Conservation (phyloP, 2,113 vertebrate species). For the Lynx canadensis region DNA sequence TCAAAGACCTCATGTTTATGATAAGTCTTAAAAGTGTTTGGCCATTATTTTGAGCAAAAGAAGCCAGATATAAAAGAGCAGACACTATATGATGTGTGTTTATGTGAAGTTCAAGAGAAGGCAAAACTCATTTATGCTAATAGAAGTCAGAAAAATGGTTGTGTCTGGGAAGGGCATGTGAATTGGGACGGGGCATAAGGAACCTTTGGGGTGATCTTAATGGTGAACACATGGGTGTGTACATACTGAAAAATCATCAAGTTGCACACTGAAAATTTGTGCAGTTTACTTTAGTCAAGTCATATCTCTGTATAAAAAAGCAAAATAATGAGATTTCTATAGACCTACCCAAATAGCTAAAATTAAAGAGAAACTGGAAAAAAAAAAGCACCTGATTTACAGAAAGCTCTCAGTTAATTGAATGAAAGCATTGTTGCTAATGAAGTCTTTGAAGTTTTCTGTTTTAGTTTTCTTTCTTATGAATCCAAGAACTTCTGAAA, state of each 20-base stretch:
- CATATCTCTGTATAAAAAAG: not conserved
- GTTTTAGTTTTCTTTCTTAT: slow-evolving; percentile 35
- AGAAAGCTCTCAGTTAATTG: not conserved
- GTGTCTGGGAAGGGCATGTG: not conserved
- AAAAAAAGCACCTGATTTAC: not conserved
- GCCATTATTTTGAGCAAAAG: not conserved
- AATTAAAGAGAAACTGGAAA: slow-evolving; percentile 38
- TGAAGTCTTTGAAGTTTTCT: slow-evolving; percentile 39
- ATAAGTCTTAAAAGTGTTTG: slow-evolving; percentile 23
- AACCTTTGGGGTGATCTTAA: not conserved
- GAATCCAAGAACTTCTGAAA: slow-evolving; percentile 15
- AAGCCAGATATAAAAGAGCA: not conserved
- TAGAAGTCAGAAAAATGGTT: not conserved
- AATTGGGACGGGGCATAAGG: not conserved
- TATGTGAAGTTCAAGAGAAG: slow-evolving; percentile 4
- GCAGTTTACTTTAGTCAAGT: slow-evolving; percentile 33
- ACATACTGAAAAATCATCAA: slow-evolving; percentile 10
- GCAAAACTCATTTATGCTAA: not conserved
- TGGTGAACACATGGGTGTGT: not conserved
- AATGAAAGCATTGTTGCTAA: slow-evolving; percentile 30
- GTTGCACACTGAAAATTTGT: not conserved
- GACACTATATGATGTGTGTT: not conserved
- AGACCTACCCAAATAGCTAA: not conserved
- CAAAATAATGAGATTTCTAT: slow-evolving; percentile 30
- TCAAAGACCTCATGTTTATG: not conserved